Evolutionary conservation across 2,888 invertebrate species (phyloP), one percentile per base, ranked within the genome.

Genomic region (Sturmia bella): DNA sequence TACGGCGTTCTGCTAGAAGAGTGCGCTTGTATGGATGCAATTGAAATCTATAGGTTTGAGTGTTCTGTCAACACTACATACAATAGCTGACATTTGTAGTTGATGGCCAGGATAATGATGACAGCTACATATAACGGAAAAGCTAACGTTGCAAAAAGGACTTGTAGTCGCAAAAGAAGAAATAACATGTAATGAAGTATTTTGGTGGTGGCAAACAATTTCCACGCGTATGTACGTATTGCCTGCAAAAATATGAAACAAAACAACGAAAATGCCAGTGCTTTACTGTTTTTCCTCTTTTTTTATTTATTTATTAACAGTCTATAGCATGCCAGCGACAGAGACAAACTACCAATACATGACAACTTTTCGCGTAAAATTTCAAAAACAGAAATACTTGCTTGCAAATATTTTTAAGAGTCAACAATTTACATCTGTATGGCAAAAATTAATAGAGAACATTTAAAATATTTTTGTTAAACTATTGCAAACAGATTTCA

Each of bases 81-180:
- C 61, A 76, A 76, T 54, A 86, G 86, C 85, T 89, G 89, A 88
- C 89, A 88, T 88, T 87, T 83, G 88, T 86, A 87, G 87, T 88
- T 89, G 89, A 86, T 89, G 88, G 87, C 85, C 88, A 85, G 85
- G 84, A 87, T 88, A 88, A 88, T 88, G 88, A 88, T 88, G 88
- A 89, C 87, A 86, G 87, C 85, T 86, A 73, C 77, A 73, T 83
- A 64, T 19, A 54, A 64, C 50, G 66, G 41, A 56, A 75, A 61
- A 69, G 73, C 76, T 45, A 76, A 66, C 72, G 45, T 59, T 73
- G 72, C 72, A 79, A 52, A 57, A 64, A 61, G 43, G 64, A 63
- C 19, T 17, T 1, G 63, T 15, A 37, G 41, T 15, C 12, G 57
- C n/a, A 50, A 50, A 59, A 32, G 57, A 68, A 68, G 59, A 57